Conservation (phyloP, 2,888 invertebrate species). For the Glyphotaelius pellucidus region DNA sequence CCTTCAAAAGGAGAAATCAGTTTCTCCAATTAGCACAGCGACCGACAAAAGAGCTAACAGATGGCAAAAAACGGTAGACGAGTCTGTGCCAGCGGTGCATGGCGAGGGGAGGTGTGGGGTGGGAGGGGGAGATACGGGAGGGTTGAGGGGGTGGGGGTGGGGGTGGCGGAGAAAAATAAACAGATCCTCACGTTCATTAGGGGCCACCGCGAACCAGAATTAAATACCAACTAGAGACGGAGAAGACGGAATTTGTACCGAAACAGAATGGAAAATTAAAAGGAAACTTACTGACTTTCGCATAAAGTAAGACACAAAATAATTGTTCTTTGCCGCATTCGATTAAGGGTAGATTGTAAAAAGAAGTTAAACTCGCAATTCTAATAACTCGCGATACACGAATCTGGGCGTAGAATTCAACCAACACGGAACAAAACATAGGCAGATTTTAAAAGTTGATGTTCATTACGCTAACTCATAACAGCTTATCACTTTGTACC, state of each 20-base stretch:
- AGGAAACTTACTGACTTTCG: background rate
- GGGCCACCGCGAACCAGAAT: background rate
- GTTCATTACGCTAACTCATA: background rate
- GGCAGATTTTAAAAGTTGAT: background rate
- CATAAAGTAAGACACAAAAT: background rate
- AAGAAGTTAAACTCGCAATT: background rate
- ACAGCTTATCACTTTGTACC: background rate
- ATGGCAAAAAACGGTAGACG: slow-evolving; percentile 26
- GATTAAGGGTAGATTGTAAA: background rate
- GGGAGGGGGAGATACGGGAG: background rate
- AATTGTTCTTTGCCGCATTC: background rate
- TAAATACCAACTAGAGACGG: background rate
- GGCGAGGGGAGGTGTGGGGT: background rate
- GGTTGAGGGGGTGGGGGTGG: background rate
- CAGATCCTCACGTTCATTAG: slow-evolving; percentile 15
- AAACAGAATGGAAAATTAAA: background rate
- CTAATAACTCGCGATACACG: background rate
- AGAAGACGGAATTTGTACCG: background rate
- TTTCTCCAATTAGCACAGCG: slow-evolving; percentile 29
- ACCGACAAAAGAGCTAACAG: slow-evolving; percentile 31
- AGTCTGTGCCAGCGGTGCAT: slow-evolving; percentile 3
- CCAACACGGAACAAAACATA: background rate
- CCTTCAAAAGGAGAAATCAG: slow-evolving; percentile 34
- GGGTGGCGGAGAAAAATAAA: slow-evolving; percentile 6
- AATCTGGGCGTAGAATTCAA: background rate